Evolutionary conservation across 2,888 invertebrate genomes (phyloP).

Genomic region (Micoletzkya japonica): DNA sequence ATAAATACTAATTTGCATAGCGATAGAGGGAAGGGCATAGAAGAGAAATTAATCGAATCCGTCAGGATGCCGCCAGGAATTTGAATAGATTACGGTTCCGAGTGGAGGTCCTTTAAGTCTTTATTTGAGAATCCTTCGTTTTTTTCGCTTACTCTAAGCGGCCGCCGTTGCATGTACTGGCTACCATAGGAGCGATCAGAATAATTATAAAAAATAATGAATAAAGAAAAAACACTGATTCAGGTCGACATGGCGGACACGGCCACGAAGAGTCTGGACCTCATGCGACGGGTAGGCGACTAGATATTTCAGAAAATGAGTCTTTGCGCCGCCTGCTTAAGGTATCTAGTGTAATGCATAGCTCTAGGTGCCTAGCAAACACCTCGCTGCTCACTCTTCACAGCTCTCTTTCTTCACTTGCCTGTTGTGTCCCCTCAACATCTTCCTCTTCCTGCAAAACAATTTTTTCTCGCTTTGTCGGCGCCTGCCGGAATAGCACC

Average conservation of each 20-base stretch:
- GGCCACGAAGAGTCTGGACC: constrained; percentile 51
- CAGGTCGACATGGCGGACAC: constrained; percentile 55
- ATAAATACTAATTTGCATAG: too few species aligned
- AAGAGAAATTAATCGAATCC: background rate
- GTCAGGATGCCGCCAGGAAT: too few species aligned
- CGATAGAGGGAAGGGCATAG: background rate
- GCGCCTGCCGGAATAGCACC: too few species aligned
- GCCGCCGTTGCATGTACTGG: background rate
- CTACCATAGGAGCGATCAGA: background rate
- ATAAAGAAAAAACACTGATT: background rate
- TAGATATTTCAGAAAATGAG: background rate
- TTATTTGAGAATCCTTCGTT: background rate
- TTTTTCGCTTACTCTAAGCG: background rate
- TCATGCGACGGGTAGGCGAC: constrained; percentile 48
- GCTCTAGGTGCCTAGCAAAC: too few species aligned
- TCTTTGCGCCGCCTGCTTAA: too few species aligned
- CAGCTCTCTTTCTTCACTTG: too few species aligned
- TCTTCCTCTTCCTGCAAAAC: too few species aligned
- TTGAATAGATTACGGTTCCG: too few species aligned
- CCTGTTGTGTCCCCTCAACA: too few species aligned
- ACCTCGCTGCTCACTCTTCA: too few species aligned
- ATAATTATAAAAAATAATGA: background rate
- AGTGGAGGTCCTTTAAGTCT: background rate
- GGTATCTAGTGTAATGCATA: too few species aligned
- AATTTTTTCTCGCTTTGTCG: too few species aligned